These are phyloP conservation scores for Brachyalestes nurse DNA, from an alignment of 2,797 vertebrate genomes.

Conservation along the genomic window DNA sequence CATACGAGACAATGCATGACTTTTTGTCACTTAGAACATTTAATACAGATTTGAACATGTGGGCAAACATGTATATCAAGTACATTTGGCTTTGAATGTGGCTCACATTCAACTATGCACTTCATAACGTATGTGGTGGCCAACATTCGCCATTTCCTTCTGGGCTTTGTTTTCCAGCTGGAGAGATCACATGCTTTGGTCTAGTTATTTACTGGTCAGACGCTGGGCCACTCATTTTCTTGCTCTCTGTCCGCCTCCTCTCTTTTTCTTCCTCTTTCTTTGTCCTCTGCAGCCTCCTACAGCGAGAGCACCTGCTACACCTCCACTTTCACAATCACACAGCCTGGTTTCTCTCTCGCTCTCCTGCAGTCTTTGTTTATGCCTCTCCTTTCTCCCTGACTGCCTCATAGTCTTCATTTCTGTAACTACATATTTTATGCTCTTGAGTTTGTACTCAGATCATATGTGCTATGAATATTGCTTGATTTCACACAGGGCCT, in stretches of 20 bases:
- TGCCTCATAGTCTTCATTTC: neutral
- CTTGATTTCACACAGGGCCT: neutral
- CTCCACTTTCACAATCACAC: neutral
- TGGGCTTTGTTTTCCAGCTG: slow-evolving; percentile 27
- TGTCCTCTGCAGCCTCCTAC: slow-evolving; percentile 14
- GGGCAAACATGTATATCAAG: too few relatives aligned
- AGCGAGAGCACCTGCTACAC: slow-evolving; percentile 41
- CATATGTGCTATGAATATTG: neutral
- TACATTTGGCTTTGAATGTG: too few relatives aligned
- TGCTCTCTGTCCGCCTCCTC: neutral
- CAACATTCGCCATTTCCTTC: neutral
- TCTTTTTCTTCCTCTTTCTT: neutral
- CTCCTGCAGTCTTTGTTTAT: neutral
- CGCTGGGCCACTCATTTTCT: slow-evolving; percentile 7
- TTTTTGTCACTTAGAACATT: too few relatives aligned
- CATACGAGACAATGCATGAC: too few relatives aligned
- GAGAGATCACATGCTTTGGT: slow-evolving; percentile 30
- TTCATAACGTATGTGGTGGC: neutral
- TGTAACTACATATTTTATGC: neutral
- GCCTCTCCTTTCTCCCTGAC: neutral
- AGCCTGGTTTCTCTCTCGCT: neutral
- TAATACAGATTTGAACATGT: too few relatives aligned
- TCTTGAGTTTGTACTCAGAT: neutral
- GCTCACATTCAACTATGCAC: neutral
- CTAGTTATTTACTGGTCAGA: slow-evolving; percentile 19